Conservation (phyloP, 2,113 vertebrate genomes). For the Xerus inauris region DNA sequence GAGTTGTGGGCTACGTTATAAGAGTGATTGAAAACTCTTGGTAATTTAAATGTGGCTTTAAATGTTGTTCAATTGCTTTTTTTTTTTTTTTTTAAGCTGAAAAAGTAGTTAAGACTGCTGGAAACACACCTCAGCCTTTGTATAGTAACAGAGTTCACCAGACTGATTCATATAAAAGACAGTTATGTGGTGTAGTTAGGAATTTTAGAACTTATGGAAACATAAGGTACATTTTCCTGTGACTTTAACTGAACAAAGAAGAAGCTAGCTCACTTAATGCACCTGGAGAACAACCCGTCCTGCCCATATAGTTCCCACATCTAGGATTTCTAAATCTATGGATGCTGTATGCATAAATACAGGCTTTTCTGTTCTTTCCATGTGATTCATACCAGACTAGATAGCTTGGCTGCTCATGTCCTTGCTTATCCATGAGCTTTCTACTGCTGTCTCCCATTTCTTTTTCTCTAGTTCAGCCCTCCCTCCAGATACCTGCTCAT, state of each 20-base stretch:
- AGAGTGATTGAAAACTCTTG: background rate
- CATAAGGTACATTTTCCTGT: background rate
- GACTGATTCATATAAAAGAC: background rate
- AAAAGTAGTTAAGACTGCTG: background rate
- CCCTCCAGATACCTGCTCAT: background rate
- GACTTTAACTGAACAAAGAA: slow-evolving; percentile 14
- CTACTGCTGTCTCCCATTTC: background rate
- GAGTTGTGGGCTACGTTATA: no score
- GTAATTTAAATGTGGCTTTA: background rate
- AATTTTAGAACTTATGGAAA: slow-evolving; percentile 8
- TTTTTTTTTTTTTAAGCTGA: background rate
- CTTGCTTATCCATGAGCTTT: background rate
- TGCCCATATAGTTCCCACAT: background rate
- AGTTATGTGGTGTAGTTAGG: background rate
- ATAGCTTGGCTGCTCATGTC: background rate
- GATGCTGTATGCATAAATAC: background rate
- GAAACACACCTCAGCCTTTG: background rate
- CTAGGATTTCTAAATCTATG: background rate
- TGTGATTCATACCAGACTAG: background rate
- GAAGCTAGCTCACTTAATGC: background rate
- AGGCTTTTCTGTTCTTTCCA: slow-evolving; percentile 12
- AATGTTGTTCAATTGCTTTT: background rate
- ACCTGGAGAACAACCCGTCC: background rate
- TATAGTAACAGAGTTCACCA: background rate
- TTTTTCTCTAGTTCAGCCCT: background rate